Percentiles rank a stretch among this genome's conserved stretches.
phyloP scores from a whole-genome alignment of 2,113 vertebrate genomes.

The Trichechus manatus region DNA sequence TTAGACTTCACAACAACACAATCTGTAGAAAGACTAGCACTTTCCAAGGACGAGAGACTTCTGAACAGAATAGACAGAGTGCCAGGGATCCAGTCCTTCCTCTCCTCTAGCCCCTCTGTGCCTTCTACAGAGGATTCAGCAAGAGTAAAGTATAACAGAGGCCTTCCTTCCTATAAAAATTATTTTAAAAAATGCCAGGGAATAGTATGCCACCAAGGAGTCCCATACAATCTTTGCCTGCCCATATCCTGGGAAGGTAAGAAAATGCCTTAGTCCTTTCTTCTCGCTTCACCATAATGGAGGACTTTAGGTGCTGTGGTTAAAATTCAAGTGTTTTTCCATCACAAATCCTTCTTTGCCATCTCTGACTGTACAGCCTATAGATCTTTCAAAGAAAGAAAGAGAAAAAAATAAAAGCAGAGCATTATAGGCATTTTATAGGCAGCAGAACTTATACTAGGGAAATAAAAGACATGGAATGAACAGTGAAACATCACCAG shows the following conservation, averaged over 20 bases:
- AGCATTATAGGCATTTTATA: background rate
- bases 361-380: background rate
- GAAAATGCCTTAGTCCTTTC: background rate
- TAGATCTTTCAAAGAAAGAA: background rate
- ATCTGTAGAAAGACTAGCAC: background rate
- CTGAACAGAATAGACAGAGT: background rate
- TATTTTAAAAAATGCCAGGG: background rate
- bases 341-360: background rate
- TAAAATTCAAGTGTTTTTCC: slow-evolving; percentile 5
- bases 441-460: slow-evolving; percentile 63
- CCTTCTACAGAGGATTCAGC: background rate
- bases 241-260: background rate
- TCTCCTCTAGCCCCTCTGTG: background rate
- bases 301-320: background rate
- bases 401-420: background rate
- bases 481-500: slow-evolving; percentile 74
- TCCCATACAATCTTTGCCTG: background rate
- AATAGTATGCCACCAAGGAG: background rate
- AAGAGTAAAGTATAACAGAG: background rate
- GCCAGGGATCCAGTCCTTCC: background rate
- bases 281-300: background rate
- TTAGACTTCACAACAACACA: background rate
- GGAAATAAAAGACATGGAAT: slow-evolving; percentile 65
- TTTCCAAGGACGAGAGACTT: background rate
- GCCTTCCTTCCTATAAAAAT: background rate